Evolutionary conservation across 2,888 invertebrate genomes (phyloP), one percentile per base, ranked within the genome.

Genomic region (Drosophila histrio): DNA sequence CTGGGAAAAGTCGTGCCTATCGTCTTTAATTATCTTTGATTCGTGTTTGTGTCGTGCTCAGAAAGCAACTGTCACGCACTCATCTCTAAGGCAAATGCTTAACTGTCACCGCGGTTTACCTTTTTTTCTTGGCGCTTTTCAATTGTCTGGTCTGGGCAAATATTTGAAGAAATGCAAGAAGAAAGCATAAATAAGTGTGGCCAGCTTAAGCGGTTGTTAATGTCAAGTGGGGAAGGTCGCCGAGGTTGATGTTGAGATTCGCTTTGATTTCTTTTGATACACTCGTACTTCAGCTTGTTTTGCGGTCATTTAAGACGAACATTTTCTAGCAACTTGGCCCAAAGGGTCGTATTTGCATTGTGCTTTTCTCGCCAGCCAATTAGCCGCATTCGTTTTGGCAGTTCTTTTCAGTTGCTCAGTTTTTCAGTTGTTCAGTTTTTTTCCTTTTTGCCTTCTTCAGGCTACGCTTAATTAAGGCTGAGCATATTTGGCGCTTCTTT

Each of bases 81-180:
- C 53, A 43, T 54, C 62, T 61, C 32, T 59, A 59, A 8, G 13
- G 21, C 32, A 43, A 52, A 11, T 22, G 39, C 30, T 49, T 34
- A 43, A 46, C 77, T 66, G 54, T 56, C 54, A 59, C 49, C 21
- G 59, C 53, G 36, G 26, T 24, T 62, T 44, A 63, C 62, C 61
- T 73, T 80, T 59, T 64, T 68, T 57, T 34, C 58, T 78, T 63
- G 43, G 39, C 47, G 24, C 57, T 49, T 49, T 50, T 41, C 36
- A 39, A 77, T 82, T 86, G 80, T 83, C 83, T 77, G 66, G 46
- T 34, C 26, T 70, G 54, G 41, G 59, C 57, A 87, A 88, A 85
- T 78, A 88, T 81, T 87, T 69, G 72, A 84, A 87, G 85, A 88
- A 87, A 72, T 63, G 59, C 72, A 44, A 57, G 69, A 83, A 82